Conservation (phyloP, 2,113 vertebrate species). For the Salvelinus alpinus region DNA sequence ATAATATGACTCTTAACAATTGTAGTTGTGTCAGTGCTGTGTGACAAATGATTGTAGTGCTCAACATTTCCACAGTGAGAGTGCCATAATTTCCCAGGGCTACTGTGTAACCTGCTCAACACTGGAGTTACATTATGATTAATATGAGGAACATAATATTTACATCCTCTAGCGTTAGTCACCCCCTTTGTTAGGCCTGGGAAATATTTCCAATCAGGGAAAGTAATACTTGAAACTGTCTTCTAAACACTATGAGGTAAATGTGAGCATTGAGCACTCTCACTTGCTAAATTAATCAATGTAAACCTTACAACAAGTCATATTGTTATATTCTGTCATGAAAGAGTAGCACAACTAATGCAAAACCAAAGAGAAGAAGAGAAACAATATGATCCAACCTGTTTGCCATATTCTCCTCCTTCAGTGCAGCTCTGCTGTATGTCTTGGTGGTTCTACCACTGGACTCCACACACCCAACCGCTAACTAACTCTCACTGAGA, state of each 20-base stretch:
- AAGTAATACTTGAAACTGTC: constrained; percentile 49
- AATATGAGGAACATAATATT: constrained; percentile 22
- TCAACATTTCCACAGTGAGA: constrained; percentile 50
- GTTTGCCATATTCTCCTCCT: constrained; percentile 47
- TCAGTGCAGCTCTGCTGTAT: constrained; percentile 54
- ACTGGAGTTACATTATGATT: constrained; percentile 40
- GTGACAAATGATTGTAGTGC: constrained; percentile 19
- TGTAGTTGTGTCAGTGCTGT: background rate
- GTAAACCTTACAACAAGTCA: background rate
- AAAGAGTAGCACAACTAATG: background rate
- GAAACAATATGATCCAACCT: constrained; percentile 42
- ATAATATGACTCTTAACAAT: background rate
- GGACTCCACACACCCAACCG: background rate
- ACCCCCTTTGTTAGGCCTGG: background rate
- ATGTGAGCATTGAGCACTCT: background rate
- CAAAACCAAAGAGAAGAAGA: background rate
- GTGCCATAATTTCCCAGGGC: constrained; percentile 38
- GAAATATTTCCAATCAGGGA: constrained; percentile 1
- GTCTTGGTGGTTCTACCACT: constrained; percentile 14
- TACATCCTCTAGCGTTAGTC: constrained; percentile 11
- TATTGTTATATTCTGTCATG: too few relatives aligned
- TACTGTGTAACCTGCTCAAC: constrained; percentile 41
- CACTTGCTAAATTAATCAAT: background rate
- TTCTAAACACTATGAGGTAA: background rate
- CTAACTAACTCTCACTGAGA: constrained; percentile 14